phyloP scores from a whole-genome alignment of 1,140 invertebrate genomes.

The Cryptotermes secundus region DNA sequence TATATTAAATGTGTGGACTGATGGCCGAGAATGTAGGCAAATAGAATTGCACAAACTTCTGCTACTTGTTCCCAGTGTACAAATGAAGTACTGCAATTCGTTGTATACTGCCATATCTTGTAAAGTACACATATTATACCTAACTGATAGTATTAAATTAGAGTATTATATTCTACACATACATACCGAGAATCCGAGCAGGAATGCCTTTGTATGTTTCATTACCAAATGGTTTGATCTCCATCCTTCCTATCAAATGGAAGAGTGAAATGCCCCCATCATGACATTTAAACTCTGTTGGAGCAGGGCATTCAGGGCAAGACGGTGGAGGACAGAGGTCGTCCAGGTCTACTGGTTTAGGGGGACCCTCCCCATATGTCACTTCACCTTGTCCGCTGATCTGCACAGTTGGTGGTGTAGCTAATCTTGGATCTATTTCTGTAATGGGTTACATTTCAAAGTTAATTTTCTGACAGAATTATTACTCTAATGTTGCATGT shows the following conservation, averaged over 20 bases:
- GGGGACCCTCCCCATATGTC: slow-evolving; percentile 45
- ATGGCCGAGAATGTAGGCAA: too few species aligned
- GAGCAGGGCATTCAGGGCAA: slow-evolving; percentile 60
- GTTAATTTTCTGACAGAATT: neutral
- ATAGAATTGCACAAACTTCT: too few species aligned
- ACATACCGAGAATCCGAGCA: slow-evolving; percentile 57
- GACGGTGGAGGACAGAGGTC: slow-evolving; percentile 61
- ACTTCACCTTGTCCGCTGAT: slow-evolving; percentile 37
- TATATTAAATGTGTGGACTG: too few species aligned
- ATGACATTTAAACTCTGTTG: slow-evolving; percentile 57
- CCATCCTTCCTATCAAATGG: slow-evolving; percentile 55
- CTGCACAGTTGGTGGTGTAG: slow-evolving; percentile 46
- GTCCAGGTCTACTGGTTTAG: slow-evolving; percentile 48
- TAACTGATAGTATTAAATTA: too few species aligned
- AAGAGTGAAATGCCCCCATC: slow-evolving; percentile 57
- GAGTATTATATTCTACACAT: too few species aligned
- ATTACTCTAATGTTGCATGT: neutral
- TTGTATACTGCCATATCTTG: too few species aligned
- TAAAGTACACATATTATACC: too few species aligned
- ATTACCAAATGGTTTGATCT: slow-evolving; percentile 58
- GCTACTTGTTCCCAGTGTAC: too few species aligned
- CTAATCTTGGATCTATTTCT: slow-evolving; percentile 52
- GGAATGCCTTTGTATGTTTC: slow-evolving; percentile 56
- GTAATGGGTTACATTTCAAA: slow-evolving; percentile 32
- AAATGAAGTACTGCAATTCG: too few species aligned